These are phyloP conservation scores for Onthophagus sagittarius DNA, from an alignment of 2,888 invertebrate genomes.

Conservation along the genomic window DNA sequence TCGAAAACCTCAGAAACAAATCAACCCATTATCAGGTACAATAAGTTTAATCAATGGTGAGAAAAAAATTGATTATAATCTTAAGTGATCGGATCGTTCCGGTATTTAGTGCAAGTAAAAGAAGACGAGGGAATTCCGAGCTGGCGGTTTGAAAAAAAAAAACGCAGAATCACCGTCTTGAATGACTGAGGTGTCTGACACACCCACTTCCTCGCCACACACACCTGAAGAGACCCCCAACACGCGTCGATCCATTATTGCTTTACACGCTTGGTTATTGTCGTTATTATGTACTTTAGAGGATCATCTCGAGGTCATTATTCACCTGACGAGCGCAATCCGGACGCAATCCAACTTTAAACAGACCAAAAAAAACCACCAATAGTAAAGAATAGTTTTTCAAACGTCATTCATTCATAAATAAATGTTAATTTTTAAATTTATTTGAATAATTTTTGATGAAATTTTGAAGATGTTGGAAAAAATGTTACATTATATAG, in stretches of 20 bases:
- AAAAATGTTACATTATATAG: too few relatives aligned
- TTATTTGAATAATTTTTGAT: too few relatives aligned
- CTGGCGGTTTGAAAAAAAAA: slow-evolving; percentile 23
- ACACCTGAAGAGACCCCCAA: slow-evolving; percentile 4
- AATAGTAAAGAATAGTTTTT: background rate
- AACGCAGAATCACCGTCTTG: slow-evolving; percentile 39
- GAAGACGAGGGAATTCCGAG: background rate
- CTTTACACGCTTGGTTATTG: slow-evolving; percentile 6
- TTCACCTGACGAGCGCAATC: background rate
- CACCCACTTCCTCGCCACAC: slow-evolving; percentile 29
- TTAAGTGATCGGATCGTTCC: background rate
- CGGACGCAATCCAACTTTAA: background rate
- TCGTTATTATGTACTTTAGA: slow-evolving; percentile 8
- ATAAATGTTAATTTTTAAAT: too few relatives aligned
- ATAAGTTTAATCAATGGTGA: too few relatives aligned
- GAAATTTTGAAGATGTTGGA: too few relatives aligned
- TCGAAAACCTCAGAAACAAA: too few relatives aligned
- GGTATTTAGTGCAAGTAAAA: background rate
- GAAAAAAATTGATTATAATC: too few relatives aligned
- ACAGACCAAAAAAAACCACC: background rate
- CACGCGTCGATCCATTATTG: slow-evolving; percentile 1
- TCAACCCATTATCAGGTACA: too few relatives aligned
- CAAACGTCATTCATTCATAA: background rate
- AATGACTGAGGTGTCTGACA: slow-evolving; percentile 32
- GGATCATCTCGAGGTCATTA: background rate